phyloP scores from a whole-genome alignment of 2,113 vertebrate genomes.

The Neodon shergylaensis region DNA sequence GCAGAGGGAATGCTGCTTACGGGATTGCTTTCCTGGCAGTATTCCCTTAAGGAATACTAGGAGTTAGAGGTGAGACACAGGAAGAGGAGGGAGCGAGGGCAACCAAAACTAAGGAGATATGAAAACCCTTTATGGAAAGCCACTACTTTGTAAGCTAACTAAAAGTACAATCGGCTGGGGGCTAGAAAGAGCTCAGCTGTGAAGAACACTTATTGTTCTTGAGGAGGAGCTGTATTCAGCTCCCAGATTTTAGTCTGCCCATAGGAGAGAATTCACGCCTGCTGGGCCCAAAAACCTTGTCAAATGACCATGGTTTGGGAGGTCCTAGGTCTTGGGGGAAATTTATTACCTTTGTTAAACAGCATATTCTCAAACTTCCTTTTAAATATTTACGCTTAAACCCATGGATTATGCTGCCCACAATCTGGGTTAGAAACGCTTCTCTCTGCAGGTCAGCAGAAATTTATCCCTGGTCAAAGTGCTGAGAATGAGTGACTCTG shows the following conservation, averaged over 20 bases:
- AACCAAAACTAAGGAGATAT: neutral
- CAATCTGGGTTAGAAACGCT: neutral
- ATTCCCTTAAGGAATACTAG: too few relatives aligned
- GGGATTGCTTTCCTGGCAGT: neutral
- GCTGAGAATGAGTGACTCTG: neutral
- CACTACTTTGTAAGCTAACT: neutral
- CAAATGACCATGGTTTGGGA: neutral
- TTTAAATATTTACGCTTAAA: neutral
- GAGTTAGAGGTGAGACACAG: neutral
- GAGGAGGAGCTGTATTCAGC: neutral
- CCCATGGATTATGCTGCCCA: neutral
- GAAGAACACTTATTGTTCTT: neutral
- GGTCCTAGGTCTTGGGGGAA: neutral
- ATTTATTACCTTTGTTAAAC: neutral
- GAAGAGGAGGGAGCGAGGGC: neutral
- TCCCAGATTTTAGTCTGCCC: neutral
- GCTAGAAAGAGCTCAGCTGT: neutral
- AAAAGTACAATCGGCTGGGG: neutral
- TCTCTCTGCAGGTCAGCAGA: neutral
- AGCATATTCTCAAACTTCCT: neutral
- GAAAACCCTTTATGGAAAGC: neutral
- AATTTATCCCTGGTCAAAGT: neutral
- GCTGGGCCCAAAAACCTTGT: neutral
- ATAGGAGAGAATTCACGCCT: neutral
- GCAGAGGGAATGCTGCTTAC: neutral